phyloP scores from a whole-genome alignment of 2,113 vertebrate species.

The Motacilla alba region DNA sequence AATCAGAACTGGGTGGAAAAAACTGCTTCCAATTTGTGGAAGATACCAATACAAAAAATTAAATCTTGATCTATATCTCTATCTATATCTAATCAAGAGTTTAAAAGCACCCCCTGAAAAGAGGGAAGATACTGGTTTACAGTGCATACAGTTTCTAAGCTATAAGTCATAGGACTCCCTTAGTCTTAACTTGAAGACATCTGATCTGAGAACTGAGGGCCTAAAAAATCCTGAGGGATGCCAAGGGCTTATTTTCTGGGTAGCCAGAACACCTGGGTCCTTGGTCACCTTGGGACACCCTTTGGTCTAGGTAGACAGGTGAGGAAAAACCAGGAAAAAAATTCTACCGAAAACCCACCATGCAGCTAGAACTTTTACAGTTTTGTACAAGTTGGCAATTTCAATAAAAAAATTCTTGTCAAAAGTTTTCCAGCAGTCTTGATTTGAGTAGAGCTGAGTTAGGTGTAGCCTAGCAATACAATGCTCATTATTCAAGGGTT shows the following conservation, averaged over 20 bases:
- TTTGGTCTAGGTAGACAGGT: not conserved
- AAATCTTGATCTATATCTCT: not conserved
- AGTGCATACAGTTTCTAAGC: not conserved
- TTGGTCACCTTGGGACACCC: not conserved
- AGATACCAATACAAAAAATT: not conserved
- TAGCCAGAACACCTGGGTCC: not conserved
- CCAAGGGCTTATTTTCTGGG: not conserved
- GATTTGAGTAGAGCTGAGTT: not conserved
- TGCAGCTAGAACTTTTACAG: not conserved
- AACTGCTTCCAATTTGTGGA: not conserved
- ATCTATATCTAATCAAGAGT: not conserved
- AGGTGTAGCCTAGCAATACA: not conserved
- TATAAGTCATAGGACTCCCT: fast-evolving
- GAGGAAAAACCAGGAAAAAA: not conserved
- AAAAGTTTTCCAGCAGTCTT: not conserved
- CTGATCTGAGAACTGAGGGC: not conserved
- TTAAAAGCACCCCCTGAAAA: not conserved
- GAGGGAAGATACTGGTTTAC: not conserved
- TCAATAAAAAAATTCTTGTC: not conserved
- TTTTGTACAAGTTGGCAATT: not conserved
- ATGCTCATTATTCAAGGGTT: not conserved
- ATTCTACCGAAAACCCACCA: fast-evolving
- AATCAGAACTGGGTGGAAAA: not conserved
- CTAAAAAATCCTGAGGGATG: not conserved
- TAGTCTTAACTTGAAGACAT: not conserved